Evolutionary conservation across 2,888 invertebrate species (phyloP), one percentile per base, ranked within the genome.

Genomic region (Drosophila tanythrix): DNA sequence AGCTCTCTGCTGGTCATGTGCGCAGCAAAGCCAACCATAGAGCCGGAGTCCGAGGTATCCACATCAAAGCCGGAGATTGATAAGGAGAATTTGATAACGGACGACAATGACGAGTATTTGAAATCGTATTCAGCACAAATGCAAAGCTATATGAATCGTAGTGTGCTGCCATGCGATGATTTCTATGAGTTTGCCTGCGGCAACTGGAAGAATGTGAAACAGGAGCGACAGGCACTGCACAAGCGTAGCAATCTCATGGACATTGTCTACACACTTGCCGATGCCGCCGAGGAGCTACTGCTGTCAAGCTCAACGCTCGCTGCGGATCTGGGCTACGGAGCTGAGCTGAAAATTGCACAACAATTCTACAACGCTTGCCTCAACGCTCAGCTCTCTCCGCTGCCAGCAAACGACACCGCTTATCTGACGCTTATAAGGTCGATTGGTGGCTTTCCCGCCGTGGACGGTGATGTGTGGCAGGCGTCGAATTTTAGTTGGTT

Each of bases 171-270:
- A 0, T 92, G 93, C 46, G 88, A 92, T 13, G 91, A 93, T 58
- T 93, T 92, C 60, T 93, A 92, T 43, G 91, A 92, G 61, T 92
- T 84, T 59, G 91, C 93, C 0, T 92, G 93, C 29, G 92, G 92
- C 10, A 92, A 92, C 67, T 92, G 91, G 90, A 84, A 87, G 8
- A 74, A 88, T 51, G 87, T 83, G 0, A 86, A 85, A 4, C 69
- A 67, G 29, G 80, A 88, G 10, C 76, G 82, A 0, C 84, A 83
- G 31, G 35, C 87, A 0, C 38, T 52, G 2, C 70, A 79, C 3
- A 92, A 89, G 66, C 89, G 92, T 1, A 91, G 74, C 57, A 89
- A 90, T 66, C 80, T 91, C 0, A 31, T 90, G 11, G 92, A 93
- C 38, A 88, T 92, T 25, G 33, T 66, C 0, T 92, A 89, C 35